Conservation (phyloP, 2,888 invertebrate genomes). For the Linnaemya vulpina region DNA sequence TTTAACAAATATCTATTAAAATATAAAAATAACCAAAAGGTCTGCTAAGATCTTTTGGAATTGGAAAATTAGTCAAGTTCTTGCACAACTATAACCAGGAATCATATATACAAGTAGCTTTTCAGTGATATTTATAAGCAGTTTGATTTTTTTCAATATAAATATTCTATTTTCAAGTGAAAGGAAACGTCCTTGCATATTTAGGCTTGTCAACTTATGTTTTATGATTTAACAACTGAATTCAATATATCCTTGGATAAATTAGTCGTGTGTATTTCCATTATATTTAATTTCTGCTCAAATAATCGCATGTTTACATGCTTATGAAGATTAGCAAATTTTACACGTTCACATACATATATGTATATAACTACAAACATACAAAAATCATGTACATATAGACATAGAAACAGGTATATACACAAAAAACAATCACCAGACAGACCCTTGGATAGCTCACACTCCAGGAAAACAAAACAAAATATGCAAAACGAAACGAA, state of each 20-base stretch:
- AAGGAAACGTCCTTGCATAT: too few relatives aligned
- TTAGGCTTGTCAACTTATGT: too few relatives aligned
- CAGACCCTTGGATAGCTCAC: constrained; percentile 42
- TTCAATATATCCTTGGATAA: not conserved
- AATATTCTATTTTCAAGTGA: too few relatives aligned
- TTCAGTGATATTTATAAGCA: too few relatives aligned
- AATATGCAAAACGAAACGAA: constrained; percentile 50
- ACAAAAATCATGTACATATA: constrained; percentile 2
- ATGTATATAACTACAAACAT: not conserved
- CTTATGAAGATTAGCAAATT: not conserved
- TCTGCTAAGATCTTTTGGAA: too few relatives aligned
- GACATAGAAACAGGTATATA: not conserved
- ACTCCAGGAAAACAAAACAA: constrained; percentile 38
- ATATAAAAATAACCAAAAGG: too few relatives aligned
- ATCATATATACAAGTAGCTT: too few relatives aligned
- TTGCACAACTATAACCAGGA: too few relatives aligned
- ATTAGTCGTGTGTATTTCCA: not conserved
- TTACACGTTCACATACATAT: not conserved
- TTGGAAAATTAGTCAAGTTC: too few relatives aligned
- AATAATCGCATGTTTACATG: not conserved
- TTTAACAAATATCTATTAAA: too few relatives aligned
- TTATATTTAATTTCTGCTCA: constrained; percentile 4
- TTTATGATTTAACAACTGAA: too few relatives aligned
- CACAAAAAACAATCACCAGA: constrained; percentile 15
- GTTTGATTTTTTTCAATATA: too few relatives aligned